Percentiles rank a stretch among this genome's conserved stretches.
phyloP scores from a whole-genome alignment of 2,113 vertebrate genomes.

The Epinephelus lanceolatus region DNA sequence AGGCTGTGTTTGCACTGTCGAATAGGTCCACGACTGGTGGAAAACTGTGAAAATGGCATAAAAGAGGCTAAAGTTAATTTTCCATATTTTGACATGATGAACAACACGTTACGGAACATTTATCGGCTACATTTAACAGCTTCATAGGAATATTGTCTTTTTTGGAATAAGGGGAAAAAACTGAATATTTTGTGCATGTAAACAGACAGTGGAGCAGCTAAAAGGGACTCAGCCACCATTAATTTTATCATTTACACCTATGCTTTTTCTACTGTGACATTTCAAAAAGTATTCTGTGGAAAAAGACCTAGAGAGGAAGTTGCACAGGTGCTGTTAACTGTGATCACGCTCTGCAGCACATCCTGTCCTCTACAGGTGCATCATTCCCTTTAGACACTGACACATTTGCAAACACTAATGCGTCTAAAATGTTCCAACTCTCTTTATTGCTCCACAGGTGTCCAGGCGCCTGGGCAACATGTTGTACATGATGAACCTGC shows the following conservation, averaged over 20 bases:
- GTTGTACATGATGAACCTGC: slow-evolving; percentile 89
- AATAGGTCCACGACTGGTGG: no score
- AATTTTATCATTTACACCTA: not conserved
- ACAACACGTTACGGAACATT: no score
- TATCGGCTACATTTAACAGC: no score
- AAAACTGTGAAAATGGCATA: no score
- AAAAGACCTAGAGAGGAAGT: not conserved
- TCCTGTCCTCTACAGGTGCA: not conserved
- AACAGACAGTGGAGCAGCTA: not conserved
- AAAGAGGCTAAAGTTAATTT: no score
- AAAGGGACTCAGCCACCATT: not conserved
- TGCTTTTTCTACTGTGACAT: not conserved
- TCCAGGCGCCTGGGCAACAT: slow-evolving; percentile 88
- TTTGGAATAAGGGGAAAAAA: no score
- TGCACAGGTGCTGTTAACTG: not conserved
- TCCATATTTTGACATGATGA: no score
- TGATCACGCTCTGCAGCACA: not conserved
- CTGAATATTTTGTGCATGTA: no score
- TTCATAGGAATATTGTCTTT: no score
- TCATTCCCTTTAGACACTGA: not conserved
- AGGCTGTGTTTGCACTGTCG: no score
- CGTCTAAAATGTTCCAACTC: not conserved
- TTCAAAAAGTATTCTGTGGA: slow-evolving; percentile 13
- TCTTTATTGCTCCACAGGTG: slow-evolving; percentile 81
- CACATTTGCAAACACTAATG: not conserved